A percentile compares a stretch with the other conserved stretches of the same genome.
Evolutionary conservation across 2,113 vertebrate genomes (phyloP).

Genomic region (Meriones unguiculatus): DNA sequence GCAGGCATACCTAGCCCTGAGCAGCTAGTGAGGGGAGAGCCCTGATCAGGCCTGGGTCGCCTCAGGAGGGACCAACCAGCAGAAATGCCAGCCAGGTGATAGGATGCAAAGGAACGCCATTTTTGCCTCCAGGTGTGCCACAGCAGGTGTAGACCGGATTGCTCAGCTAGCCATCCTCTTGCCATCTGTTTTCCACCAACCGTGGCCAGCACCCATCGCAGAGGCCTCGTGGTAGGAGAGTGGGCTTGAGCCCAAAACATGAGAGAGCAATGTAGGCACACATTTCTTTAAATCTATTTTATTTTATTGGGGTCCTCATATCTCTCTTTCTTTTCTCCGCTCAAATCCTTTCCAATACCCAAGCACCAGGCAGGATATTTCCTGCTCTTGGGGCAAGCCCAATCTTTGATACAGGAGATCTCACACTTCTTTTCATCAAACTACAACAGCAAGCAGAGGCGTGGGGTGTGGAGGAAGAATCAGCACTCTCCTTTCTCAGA

Average conservation of each 20-base stretch:
- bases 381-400: no score
- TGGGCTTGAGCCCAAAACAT: no score
- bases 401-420: no score
- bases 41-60: background rate
- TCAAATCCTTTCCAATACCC: no score
- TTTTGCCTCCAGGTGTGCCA: background rate
- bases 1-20: background rate
- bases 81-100: background rate
- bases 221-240: accelerated
- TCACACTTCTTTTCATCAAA: no score
- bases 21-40: background rate
- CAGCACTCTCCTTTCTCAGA: no score
- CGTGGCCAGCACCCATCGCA: background rate
- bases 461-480: no score
- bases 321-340: no score
- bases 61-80: background rate
- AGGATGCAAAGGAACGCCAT: background rate
- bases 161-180: background rate
- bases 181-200: background rate
- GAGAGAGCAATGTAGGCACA: background rate
- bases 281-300: no score
- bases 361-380: no score
- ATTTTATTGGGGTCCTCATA: no score
- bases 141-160: background rate
- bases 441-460: no score